These are phyloP conservation scores for Onychostoma macrolepis DNA, from an alignment of 2,113 vertebrate genomes.

Conservation along the genomic window DNA sequence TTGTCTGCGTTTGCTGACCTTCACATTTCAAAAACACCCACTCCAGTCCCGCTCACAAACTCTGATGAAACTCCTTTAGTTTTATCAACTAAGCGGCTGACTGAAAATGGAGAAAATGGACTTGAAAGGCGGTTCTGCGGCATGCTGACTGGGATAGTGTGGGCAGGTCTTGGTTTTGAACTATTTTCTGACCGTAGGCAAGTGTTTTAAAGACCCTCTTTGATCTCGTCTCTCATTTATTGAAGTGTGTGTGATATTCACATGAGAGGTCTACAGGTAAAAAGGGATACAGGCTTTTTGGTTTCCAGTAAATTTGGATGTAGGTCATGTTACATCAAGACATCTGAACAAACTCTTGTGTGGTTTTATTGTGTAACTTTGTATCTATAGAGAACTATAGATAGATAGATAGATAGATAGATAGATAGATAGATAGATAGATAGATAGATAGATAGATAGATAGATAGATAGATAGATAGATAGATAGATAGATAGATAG, in stretches of 20 bases:
- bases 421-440: too few species aligned
- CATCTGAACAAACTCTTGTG: neutral
- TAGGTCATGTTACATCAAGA: neutral
- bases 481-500: too few species aligned
- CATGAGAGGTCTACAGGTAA: neutral
- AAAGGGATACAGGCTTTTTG: neutral
- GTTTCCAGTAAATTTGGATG: neutral
- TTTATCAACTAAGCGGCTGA: neutral
- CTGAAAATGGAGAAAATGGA: neutral
- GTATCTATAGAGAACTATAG: neutral
- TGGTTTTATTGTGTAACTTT: neutral
- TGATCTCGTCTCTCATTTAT: neutral
- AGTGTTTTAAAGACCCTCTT: constrained; percentile 3
- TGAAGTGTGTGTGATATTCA: constrained; percentile 2
- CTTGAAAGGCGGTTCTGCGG: neutral
- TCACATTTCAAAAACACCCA: neutral
- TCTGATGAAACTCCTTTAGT: neutral
- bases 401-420: too few species aligned
- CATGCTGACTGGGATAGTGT: neutral
- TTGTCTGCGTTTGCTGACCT: neutral
- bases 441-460: too few species aligned
- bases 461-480: too few species aligned
- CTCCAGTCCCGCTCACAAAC: neutral
- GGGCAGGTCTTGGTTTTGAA: neutral
- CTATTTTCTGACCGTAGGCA: neutral